These are phyloP conservation scores for Bothrops jararaca DNA, from an alignment of 2,113 vertebrate species.

Conservation along the genomic window DNA sequence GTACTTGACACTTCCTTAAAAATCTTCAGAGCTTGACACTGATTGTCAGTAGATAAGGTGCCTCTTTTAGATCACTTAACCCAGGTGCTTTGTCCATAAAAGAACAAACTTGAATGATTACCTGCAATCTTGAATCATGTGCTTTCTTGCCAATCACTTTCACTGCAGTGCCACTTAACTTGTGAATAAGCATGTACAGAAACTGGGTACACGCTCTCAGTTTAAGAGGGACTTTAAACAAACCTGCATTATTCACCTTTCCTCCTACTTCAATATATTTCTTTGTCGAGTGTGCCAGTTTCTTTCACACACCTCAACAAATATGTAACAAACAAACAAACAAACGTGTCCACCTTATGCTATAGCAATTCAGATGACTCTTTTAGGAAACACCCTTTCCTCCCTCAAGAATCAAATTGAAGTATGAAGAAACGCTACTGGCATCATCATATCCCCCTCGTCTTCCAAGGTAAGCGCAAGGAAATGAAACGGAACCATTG, in stretches of 20 bases:
- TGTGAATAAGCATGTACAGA: neutral
- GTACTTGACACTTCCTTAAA: neutral
- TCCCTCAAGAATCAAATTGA: constrained; percentile 33
- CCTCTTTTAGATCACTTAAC: neutral
- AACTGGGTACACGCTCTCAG: neutral
- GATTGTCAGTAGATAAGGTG: neutral
- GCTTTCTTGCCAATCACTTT: neutral
- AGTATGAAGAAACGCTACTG: neutral
- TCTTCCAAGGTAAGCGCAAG: neutral
- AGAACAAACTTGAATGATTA: neutral
- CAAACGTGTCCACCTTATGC: neutral
- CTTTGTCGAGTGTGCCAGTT: neutral
- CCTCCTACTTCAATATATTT: neutral
- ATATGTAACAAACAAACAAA: neutral
- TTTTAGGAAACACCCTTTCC: neutral
- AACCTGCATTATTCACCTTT: neutral
- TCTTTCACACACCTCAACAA: constrained; percentile 6
- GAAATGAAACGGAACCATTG: neutral
- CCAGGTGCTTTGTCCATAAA: neutral
- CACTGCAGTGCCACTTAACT: neutral
- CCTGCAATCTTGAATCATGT: neutral
- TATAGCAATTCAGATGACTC: neutral
- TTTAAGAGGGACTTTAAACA: neutral
- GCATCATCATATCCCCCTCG: neutral
- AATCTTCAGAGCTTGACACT: neutral